A percentile compares a stretch with the other conserved stretches of the same genome.
These are phyloP conservation scores for Clostera curtula DNA, from an alignment of 2,888 invertebrate species.

Conservation along the genomic window DNA sequence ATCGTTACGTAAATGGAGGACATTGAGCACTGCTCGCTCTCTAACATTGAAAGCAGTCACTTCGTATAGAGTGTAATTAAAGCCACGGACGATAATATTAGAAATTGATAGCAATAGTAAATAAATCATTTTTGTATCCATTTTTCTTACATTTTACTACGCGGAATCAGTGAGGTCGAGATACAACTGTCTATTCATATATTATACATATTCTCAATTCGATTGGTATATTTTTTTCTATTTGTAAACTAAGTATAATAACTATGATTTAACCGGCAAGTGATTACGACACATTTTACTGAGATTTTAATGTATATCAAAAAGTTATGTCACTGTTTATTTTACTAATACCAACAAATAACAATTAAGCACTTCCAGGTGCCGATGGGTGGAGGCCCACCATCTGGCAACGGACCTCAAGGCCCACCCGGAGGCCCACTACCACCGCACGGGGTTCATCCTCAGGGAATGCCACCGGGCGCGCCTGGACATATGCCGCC, in stretches of 20 bases:
- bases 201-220: no score
- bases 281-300: no score
- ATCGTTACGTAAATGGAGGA: conserved; percentile 26
- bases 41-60: conserved; percentile 46
- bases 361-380: no score
- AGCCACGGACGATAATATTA: conserved; percentile 1
- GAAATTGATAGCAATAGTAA: conserved; percentile 4
- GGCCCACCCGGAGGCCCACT: conserved; percentile 41
- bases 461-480: conserved; percentile 38
- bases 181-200: no score
- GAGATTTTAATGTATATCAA: no score
- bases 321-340: no score
- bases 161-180: no score
- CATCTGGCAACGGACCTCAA: conserved; percentile 54
- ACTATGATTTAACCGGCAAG: no score
- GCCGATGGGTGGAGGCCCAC: conserved; percentile 60
- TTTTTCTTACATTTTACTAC: conserved; percentile 2
- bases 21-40: conserved; percentile 43
- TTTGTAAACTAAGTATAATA: no score
- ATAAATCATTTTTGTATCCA: conserved; percentile 6
- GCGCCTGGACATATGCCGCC: conserved; percentile 45
- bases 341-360: no score
- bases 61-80: conserved; percentile 37
- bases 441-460: conserved; percentile 62
- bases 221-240: no score